phyloP scores from a whole-genome alignment of 2,888 invertebrate genomes.

The Andrena trimmerana region DNA sequence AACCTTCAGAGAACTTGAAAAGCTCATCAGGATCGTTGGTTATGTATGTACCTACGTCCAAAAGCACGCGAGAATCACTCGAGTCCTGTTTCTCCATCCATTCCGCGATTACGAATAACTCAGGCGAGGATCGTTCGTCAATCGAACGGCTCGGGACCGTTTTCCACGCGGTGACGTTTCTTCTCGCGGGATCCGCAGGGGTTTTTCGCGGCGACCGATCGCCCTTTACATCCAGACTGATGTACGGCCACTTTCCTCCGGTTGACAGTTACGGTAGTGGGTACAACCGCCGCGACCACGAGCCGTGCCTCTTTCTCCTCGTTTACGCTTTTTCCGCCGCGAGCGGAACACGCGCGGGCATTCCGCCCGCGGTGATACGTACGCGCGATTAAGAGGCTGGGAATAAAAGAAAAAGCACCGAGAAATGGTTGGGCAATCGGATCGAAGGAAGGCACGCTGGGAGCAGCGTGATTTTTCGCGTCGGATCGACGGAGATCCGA shows the following conservation, averaged over 20 bases:
- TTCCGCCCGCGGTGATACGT: slow-evolving; percentile 51
- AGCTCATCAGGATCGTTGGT: background rate
- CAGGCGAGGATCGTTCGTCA: slow-evolving; percentile 15
- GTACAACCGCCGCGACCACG: slow-evolving; percentile 25
- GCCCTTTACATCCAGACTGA: slow-evolving; percentile 51
- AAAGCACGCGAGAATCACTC: background rate
- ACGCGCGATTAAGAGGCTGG: slow-evolving; percentile 44
- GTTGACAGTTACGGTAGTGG: slow-evolving; percentile 46
- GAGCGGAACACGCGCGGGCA: slow-evolving; percentile 24
- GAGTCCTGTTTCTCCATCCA: background rate
- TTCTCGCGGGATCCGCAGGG: slow-evolving; percentile 24
- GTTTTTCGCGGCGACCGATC: slow-evolving; percentile 51
- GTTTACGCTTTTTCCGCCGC: slow-evolving; percentile 47
- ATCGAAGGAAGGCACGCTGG: background rate
- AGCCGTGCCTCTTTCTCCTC: slow-evolving; percentile 34
- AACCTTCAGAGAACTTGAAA: background rate
- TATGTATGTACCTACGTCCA: background rate
- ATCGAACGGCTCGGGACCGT: slow-evolving; percentile 6
- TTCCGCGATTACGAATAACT: slow-evolving; percentile 4
- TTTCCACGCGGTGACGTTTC: slow-evolving; percentile 19
- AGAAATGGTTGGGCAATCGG: background rate
- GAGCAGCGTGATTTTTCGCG: background rate
- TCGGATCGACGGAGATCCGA: background rate
- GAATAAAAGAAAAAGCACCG: background rate
- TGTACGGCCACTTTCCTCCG: slow-evolving; percentile 51